Evolutionary conservation across 2,113 vertebrate genomes (phyloP).

Genomic region (Octodon degus): DNA sequence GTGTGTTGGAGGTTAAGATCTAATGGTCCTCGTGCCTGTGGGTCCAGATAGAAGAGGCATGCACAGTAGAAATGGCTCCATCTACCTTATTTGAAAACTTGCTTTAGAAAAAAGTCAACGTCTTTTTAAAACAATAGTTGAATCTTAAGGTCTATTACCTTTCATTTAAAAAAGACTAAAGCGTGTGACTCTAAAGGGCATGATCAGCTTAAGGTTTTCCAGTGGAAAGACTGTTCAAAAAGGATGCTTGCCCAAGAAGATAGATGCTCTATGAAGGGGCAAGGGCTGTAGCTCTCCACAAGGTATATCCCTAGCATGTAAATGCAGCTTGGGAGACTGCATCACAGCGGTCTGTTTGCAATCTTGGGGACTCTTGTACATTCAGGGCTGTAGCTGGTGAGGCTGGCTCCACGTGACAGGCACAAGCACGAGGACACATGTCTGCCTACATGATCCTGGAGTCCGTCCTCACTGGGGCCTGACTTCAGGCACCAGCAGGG

Average conservation of each 20-base stretch:
- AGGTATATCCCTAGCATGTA: neutral
- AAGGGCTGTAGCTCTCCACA: neutral
- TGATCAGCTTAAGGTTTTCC: neutral
- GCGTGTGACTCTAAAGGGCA: neutral
- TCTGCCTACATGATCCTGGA: slow-evolving; percentile 52
- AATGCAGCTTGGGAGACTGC: neutral
- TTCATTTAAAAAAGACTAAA: neutral
- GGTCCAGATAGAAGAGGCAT: neutral
- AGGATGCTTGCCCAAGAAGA: neutral
- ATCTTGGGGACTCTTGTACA: slow-evolving; percentile 12
- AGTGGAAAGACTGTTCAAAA: neutral
- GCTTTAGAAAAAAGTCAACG: neutral
- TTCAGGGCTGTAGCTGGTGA: slow-evolving; percentile 68
- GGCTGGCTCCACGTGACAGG: slow-evolving; percentile 18
- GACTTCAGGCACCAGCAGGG: slow-evolving; percentile 53
- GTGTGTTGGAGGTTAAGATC: neutral
- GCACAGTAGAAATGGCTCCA: neutral
- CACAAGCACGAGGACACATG: slow-evolving; percentile 21
- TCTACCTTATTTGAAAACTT: neutral
- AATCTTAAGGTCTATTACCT: neutral
- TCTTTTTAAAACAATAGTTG: neutral
- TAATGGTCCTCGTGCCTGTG: neutral
- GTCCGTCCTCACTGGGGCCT: slow-evolving; percentile 58
- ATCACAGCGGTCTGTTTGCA: slow-evolving; percentile 35
- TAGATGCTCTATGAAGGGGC: neutral